A percentile compares a stretch with the other conserved stretches of the same genome.
Conservation (phyloP, 1,140 invertebrate genomes). For the Sitobion miscanthi region DNA sequence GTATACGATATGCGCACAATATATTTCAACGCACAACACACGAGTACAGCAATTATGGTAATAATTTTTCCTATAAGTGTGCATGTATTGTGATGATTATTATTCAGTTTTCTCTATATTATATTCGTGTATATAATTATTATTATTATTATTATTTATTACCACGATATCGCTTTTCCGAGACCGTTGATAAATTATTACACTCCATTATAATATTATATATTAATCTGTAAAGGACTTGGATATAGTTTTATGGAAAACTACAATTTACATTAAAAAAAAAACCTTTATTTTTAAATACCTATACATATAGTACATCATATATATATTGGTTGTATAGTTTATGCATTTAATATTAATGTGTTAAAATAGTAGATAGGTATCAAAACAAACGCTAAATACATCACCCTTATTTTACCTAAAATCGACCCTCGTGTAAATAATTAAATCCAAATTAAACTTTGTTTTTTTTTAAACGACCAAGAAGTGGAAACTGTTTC, state of each 20-base stretch:
- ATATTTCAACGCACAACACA: not conserved
- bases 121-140: not conserved
- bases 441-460: not conserved
- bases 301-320: no score
- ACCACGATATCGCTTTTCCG: not conserved
- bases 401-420: not conserved
- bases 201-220: not conserved
- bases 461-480: not conserved
- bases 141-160: not conserved
- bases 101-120: not conserved
- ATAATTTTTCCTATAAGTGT: not conserved
- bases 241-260: not conserved
- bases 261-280: not conserved
- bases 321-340: not conserved
- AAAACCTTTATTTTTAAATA: not conserved
- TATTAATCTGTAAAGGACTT: not conserved
- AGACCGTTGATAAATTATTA: slow-evolving; percentile 8
- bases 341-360: not conserved
- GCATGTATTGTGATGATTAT: slow-evolving; percentile 11
- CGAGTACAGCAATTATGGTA: not conserved
- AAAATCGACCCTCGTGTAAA: not conserved
- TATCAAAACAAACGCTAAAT: not conserved
- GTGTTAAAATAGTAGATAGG: not conserved
- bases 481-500: not conserved
- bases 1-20: not conserved